These are phyloP conservation scores for Caradrina kadenii DNA, from an alignment of 2,888 invertebrate species.

Conservation along the genomic window DNA sequence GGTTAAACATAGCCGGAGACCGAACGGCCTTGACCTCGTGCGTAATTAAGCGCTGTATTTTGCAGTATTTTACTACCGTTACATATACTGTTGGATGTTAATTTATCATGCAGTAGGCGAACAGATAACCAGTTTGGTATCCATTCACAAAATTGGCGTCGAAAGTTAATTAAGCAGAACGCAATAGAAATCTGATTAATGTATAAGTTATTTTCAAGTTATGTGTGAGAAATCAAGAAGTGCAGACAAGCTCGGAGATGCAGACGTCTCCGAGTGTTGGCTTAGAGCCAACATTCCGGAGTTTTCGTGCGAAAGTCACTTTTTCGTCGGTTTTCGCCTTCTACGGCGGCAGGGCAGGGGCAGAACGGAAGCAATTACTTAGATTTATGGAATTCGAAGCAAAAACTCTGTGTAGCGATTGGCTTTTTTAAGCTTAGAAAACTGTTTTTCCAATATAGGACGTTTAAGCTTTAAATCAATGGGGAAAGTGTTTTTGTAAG, in stretches of 20 bases:
- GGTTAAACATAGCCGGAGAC: slow-evolving; percentile 46
- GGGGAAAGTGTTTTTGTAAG: slow-evolving; percentile 17
- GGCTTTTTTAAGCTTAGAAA: slow-evolving; percentile 56
- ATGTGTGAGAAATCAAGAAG: slow-evolving; percentile 61
- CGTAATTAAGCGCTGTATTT: slow-evolving; percentile 63
- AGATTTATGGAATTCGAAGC: slow-evolving; percentile 83
- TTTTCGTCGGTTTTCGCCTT: slow-evolving; percentile 80
- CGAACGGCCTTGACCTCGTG: slow-evolving; percentile 79
- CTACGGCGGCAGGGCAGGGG: slow-evolving; percentile 67
- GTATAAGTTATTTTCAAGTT: slow-evolving; percentile 56
- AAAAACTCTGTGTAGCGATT: slow-evolving; percentile 69
- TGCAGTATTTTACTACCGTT: slow-evolving; percentile 54
- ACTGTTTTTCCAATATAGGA: slow-evolving; percentile 51
- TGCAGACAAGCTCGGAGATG: slow-evolving; percentile 72
- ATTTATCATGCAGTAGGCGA: slow-evolving; percentile 16
- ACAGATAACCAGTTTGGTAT: slow-evolving; percentile 35
- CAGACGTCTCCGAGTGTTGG: slow-evolving; percentile 78
- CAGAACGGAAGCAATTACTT: slow-evolving; percentile 86
- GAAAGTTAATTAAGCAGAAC: slow-evolving; percentile 29
- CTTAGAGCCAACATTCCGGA: slow-evolving; percentile 76
- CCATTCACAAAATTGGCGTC: slow-evolving; percentile 27
- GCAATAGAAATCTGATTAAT: slow-evolving; percentile 49
- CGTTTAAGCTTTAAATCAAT: slow-evolving; percentile 32
- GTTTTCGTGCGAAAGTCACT: slow-evolving; percentile 80
- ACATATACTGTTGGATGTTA: slow-evolving; percentile 48